These are phyloP conservation scores for Thecophora atra DNA, from an alignment of 2,888 invertebrate genomes.

Conservation along the genomic window DNA sequence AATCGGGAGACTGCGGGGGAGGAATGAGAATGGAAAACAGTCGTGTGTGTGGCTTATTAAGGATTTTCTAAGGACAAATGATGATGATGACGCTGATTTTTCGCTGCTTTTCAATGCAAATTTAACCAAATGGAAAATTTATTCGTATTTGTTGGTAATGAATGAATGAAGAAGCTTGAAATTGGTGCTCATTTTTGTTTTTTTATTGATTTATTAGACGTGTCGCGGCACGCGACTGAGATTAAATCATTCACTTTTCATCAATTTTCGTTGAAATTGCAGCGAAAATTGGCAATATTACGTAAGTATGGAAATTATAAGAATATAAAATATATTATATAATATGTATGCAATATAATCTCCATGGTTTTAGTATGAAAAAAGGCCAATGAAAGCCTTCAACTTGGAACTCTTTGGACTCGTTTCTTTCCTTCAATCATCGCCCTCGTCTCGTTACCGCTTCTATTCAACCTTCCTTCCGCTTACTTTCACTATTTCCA, in stretches of 20 bases:
- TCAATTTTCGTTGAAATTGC: not conserved
- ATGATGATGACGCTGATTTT: not conserved
- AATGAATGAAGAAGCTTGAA: not conserved
- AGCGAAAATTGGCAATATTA: too few relatives aligned
- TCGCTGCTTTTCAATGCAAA: not conserved
- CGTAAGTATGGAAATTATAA: too few relatives aligned
- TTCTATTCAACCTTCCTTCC: not conserved
- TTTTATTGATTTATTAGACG: not conserved
- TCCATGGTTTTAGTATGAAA: too few relatives aligned
- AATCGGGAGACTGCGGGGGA: not conserved
- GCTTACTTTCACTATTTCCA: slow-evolving; percentile 5
- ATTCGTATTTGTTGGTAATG: not conserved
- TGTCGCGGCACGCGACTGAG: slow-evolving; percentile 13
- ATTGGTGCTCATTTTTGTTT: not conserved
- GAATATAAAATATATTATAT: too few relatives aligned
- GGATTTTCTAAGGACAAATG: not conserved
- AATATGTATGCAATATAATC: too few relatives aligned
- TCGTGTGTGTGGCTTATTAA: not conserved
- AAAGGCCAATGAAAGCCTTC: too few relatives aligned
- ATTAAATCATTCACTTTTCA: slow-evolving; percentile 4
- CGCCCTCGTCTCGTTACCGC: not conserved
- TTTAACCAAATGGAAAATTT: slow-evolving; percentile 9
- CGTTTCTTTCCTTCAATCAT: not conserved
- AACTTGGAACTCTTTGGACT: too few relatives aligned
- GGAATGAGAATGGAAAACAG: not conserved